Evolutionary conservation across 2,797 vertebrate genomes (phyloP), one percentile per base, ranked within the genome.

Genomic region (Bradypodion pumilum): DNA sequence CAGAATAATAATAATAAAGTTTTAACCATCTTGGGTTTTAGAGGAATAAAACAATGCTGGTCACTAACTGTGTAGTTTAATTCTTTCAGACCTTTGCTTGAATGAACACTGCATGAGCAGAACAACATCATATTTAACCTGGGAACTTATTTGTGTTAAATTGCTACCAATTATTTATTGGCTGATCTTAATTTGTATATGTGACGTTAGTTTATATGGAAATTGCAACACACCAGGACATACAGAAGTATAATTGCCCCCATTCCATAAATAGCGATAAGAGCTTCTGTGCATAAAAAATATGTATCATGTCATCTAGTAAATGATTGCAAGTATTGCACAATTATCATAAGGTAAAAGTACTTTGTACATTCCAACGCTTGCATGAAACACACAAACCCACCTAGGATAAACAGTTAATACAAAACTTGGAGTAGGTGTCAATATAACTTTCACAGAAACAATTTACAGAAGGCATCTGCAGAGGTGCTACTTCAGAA

Each of bases 201-300:
- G 0, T 10, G 15, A 78, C 49, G 35, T 29, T 69, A 60, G 35
- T 37, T 60, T 81, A n/a, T 59, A 79, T 80, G 82, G 79, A 66
- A 73, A 70, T 92, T 75, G 40, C 85, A 78, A 90, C 79, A 75
- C 80, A 81, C 15, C 63, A 68, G 68, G 32, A 68, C 87, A 42
- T 76, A 77, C 8, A 3, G 16, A 78, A 62, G 62, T 1, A 62
- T 89, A 90, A 89, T 85, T 88, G 89, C 83, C 86, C 75, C 82
- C 0, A 1, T 82, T 91, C 76, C 87, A 81, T 85, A 86, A 66
- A 44, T 35, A 0, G 12, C 76, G 82, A 81, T 75, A 82, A 76
- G 91, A 44, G 42, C 9, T 13, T 73, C 44, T 75, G 27, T 16
- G 49, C 25, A 69, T 70, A 62, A 56, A 0, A 12, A 35, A 69